These are phyloP conservation scores for Sebastes glaucus DNA, from an alignment of 2,797 vertebrate genomes.

Conservation along the genomic window DNA sequence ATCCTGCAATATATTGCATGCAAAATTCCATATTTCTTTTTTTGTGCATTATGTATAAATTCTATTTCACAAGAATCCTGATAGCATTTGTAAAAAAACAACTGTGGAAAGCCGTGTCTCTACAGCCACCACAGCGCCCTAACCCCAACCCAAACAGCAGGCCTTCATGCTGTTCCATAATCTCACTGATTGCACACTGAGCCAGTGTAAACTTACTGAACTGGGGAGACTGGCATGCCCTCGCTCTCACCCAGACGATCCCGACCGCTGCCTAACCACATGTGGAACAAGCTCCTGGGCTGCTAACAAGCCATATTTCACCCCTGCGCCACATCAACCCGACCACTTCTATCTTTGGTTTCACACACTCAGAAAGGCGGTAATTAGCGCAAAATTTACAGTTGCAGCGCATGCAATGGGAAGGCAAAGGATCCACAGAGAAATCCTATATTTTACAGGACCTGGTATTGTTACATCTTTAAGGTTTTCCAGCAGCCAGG, in stretches of 20 bases:
- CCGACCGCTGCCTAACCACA: constrained; percentile 70
- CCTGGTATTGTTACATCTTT: neutral
- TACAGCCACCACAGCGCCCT: constrained; percentile 24
- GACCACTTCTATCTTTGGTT: constrained; percentile 69
- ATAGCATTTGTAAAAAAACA: constrained; percentile 21
- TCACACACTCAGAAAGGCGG: constrained; percentile 59
- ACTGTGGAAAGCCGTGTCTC: constrained; percentile 12
- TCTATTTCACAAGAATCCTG: constrained; percentile 12
- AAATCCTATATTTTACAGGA: neutral
- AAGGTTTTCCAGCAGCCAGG: constrained; percentile 15
- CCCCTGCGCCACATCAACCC: constrained; percentile 67
- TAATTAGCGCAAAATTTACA: constrained; percentile 61
- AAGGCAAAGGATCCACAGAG: neutral
- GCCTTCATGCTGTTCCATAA: constrained; percentile 57
- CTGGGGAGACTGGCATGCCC: constrained; percentile 67
- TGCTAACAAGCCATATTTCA: constrained; percentile 75
- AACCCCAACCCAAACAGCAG: constrained; percentile 54
- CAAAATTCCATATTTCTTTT: neutral
- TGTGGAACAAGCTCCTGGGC: constrained; percentile 69
- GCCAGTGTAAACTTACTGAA: constrained; percentile 67
- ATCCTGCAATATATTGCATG: neutral
- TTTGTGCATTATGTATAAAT: neutral
- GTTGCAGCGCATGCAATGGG: constrained; percentile 19
- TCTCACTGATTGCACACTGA: constrained; percentile 59
- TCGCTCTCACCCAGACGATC: constrained; percentile 72